phyloP scores from a whole-genome alignment of 2,888 invertebrate genomes.

The Bhutanitis thaidina region DNA sequence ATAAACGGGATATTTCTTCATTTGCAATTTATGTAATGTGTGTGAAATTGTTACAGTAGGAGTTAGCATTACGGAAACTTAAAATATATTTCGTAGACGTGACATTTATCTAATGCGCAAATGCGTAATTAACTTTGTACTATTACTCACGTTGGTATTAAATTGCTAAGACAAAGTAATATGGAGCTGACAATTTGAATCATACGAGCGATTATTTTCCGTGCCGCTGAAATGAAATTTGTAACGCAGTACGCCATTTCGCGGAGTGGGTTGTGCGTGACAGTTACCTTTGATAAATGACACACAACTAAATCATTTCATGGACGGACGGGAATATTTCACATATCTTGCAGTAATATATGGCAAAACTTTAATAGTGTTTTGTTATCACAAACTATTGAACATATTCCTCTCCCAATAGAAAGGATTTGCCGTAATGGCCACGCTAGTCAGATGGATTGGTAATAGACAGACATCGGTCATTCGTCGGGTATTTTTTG shows the following conservation, averaged over 20 bases:
- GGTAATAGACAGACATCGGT: no score
- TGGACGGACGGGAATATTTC: conserved; percentile 52
- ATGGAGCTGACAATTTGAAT: conserved; percentile 11
- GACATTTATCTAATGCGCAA: no score
- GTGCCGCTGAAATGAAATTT: conserved; percentile 21
- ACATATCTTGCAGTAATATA: conserved; percentile 51
- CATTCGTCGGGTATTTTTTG: no score
- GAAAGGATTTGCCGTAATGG: no score
- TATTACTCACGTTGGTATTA: background rate
- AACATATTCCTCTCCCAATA: no score
- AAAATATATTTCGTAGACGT: no score
- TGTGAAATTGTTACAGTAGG: no score
- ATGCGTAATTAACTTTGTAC: background rate
- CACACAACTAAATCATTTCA: conserved; percentile 48
- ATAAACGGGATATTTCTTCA: no score
- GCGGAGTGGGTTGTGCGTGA: conserved; percentile 45
- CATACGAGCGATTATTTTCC: conserved; percentile 12
- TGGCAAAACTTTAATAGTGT: conserved; percentile 45
- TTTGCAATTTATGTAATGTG: no score
- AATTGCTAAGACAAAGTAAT: conserved; percentile 6
- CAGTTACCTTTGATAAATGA: conserved; percentile 61
- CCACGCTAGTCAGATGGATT: no score
- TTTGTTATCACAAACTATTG: conserved; percentile 2
- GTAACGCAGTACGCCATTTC: conserved; percentile 26
- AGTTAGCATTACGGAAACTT: no score